Evolutionary conservation across 2,888 invertebrate genomes (phyloP), one percentile per base, ranked within the genome.

Genomic region (Siphlonurus alternatus): DNA sequence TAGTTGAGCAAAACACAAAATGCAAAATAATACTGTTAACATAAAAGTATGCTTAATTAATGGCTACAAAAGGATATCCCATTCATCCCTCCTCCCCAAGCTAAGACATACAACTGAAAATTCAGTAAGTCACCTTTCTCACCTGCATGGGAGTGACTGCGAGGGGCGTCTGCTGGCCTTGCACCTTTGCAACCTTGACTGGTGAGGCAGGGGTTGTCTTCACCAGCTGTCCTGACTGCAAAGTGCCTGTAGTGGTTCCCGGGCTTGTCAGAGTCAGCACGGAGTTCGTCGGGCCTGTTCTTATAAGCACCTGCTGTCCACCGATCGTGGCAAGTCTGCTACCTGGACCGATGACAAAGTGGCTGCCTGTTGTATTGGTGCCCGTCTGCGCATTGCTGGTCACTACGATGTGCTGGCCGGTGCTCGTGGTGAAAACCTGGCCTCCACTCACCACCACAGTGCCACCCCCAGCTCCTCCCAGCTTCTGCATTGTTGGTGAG

Each of bases 291-390:
- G 7, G 5, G 5, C 56, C 56, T 1, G 87, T 86, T 60, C 89
- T 80, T 66, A 92, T 88, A 59, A 91, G 79, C 25, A 92, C 89
- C 75, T 91, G 91, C 72, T 91, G 91, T 0, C 91, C 91, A 73
- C 88, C 88, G 24, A 92, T 86, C 0, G 88, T 89, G 0, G 90
- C 89, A 64, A 92, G 79, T 73, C 90, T 89, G 7, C 90, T 83
- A 74, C 90, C 91, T 10, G 38, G 38, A 5, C 90, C 91, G 19
- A 87, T 82, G 1, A 89, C 88, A 66, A 92, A 79, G 74, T 91
- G 90, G 72, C 89, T 89, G 7, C 61, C 24, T 38, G 25, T 25
- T 24, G 61, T 61, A 25, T 38, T 7, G 25, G 25, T 20, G 20
- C 24, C 23, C 5, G 25, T 23, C 61, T 38, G 51, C n/a, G 62